Evolutionary conservation across 2,113 vertebrate species (phyloP), one percentile per base, ranked within the genome.

Genomic region (Cyrtonyx montezumae): DNA sequence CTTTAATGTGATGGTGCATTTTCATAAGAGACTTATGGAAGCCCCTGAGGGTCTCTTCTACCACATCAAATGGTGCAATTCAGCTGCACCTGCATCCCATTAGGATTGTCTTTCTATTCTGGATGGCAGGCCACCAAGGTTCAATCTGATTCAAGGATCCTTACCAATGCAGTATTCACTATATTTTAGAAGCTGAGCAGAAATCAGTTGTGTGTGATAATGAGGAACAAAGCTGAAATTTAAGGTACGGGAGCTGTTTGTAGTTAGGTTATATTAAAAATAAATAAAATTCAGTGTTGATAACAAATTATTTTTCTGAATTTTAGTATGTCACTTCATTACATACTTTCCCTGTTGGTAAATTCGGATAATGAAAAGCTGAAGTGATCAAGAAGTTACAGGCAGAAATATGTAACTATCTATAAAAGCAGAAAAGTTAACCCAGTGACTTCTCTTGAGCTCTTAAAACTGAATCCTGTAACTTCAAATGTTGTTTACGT

Each of bases 401-500:
- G 43, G 15, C 32, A 37, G 3, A 92, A 95, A 75, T 55, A 65
- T 20, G 0, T 37, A 63, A 32, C 8, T 28, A 5, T 90, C 40
- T 85, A 58, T 43, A 53, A 62, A 62, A 94, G 59, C 40, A 87
- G 89, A 62, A 90, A 89, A 56, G 5, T 51, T 74, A 88, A 82
- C 6, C 28, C 73, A 79, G 46, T 48, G 69, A 70, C n/a, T 95
- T 91, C 46, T 53, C 32, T 65, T 45, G 53, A 73, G 49, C 61
- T 90, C 48, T 65, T 84, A 76, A 92, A 96, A 77, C n/a, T 74
- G 87, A 68, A 80, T 65, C 28, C 46, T 90, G 3, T 75, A 3
- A 87, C 82, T 94, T 96, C 84, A 96, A 69, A 93, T 84, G 34
- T 82, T 95, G 93, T 94, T 97, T 96, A 90, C 21, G 3, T 95